Base-by-base conservation (phyloP, 2,888 invertebrate species). In the Oxyteleia sp. region DNA sequence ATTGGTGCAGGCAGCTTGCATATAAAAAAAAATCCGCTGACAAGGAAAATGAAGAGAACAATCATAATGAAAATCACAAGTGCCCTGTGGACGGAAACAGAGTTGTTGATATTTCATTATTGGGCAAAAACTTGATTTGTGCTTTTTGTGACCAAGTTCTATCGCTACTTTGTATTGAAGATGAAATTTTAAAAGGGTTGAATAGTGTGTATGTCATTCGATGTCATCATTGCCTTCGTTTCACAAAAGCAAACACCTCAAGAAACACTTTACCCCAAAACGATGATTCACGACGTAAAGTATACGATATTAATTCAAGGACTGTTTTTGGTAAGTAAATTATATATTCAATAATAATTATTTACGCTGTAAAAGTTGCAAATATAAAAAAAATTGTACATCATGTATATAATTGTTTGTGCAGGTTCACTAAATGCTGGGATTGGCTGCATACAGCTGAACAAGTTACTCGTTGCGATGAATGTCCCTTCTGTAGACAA, bases 401-500 rank as follows among this genome's bases (percentile, higher is more conserved):
- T 35, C 3, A 26, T 51, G 26, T 55, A 2, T 29, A n/a, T 35
- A 18, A 43, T 16, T 47, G 20, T 63, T 45, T 63, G 26, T 47
- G 3, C 35, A 84, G 80, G 66, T 53, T 55, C 45, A 7, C 15
- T 85, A 11, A 74, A 81, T 74, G 61, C 59, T 13, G 83, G 79
- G 10, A 75, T 82, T 26, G 79, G 79, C 4, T 57, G 71, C 43
- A 81, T 75, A 3, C 79, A 85, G n/a, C 18, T 81, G 10, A 83
- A 85, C 18, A 78, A 78, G 49, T 2, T 83, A 0, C 11, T 85
- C 5, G 7, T 15, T 15, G 11, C 64, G 3, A 20, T 81, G n/a
- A 71, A 85, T 53, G 35, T 83, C 15, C 84, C 75, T 26, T n/a
- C 18, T 23, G 16, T 81, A 0, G 45, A 63, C 26, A 79, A 75